These are phyloP conservation scores for Clamator glandarius DNA, from an alignment of 2,797 vertebrate species.

Conservation along the genomic window DNA sequence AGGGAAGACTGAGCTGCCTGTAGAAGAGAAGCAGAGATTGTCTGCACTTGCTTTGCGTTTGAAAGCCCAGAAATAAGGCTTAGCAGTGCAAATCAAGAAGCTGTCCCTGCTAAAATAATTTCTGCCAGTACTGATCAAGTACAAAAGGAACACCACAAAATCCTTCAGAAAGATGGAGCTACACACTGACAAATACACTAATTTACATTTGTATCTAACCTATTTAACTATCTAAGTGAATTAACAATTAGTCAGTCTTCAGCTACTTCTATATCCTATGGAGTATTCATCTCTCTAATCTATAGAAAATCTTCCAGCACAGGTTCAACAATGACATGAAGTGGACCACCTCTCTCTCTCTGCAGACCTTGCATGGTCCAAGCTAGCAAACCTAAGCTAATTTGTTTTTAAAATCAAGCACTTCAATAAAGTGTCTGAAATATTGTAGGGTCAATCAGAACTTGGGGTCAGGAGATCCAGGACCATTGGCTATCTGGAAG, in stretches of 20 bases:
- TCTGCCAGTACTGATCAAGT: background rate
- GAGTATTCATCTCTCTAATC: background rate
- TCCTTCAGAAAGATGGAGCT: background rate
- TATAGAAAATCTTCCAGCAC: background rate
- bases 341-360: background rate
- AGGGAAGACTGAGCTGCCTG: background rate
- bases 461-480: background rate
- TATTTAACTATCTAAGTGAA: background rate
- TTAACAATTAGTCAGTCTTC: background rate
- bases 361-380: background rate
- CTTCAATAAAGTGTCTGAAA: background rate
- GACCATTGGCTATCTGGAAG: background rate
- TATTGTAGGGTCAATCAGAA: background rate
- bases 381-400: background rate
- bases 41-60: background rate
- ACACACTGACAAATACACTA: background rate
- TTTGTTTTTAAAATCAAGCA: background rate
- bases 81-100: background rate
- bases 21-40: background rate
- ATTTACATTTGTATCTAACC: background rate
- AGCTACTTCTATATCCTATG: background rate
- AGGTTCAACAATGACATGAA: background rate
- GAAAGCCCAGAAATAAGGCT: background rate
- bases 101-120: background rate
- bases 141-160: background rate